Percentiles rank a stretch among this genome's conserved stretches.
phyloP scores from a whole-genome alignment of 1,140 invertebrate species.

The Zaprionus davidi region DNA sequence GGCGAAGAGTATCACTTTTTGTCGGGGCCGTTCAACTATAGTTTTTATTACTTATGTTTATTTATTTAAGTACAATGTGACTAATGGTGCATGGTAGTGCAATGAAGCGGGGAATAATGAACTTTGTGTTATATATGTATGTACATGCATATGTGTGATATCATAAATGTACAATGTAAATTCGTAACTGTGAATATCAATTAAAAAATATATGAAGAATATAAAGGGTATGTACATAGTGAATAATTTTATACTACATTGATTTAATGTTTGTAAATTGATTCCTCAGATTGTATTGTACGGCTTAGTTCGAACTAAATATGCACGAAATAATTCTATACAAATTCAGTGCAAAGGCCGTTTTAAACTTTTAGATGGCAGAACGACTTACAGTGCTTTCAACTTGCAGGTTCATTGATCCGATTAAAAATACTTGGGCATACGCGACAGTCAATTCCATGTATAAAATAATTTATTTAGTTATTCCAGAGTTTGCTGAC shows the following conservation, averaged over 20 bases:
- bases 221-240: background rate
- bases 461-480: constrained; percentile 12
- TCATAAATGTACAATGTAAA: background rate
- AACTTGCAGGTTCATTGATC: constrained; percentile 53
- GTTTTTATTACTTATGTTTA: constrained; percentile 8
- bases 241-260: background rate
- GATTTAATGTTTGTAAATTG: background rate
- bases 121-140: constrained; percentile 48
- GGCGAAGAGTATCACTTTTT: background rate
- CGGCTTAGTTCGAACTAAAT: background rate
- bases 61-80: constrained; percentile 41
- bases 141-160: constrained; percentile 24
- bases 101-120: constrained; percentile 58
- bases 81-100: constrained; percentile 65
- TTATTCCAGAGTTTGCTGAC: constrained; percentile 24
- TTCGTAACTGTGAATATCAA: background rate
- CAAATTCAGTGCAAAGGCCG: background rate
- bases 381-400: background rate
- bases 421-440: constrained; percentile 27
- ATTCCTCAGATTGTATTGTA: background rate
- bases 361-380: constrained; percentile 2
- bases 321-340: background rate
- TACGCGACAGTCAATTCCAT: constrained; percentile 13
- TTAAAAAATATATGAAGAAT: background rate
- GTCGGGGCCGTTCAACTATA: background rate